Percentiles rank a stretch among this genome's conserved stretches.
Conservation (phyloP, 2,888 invertebrate species). For the Cyrtodaria siliqua region DNA sequence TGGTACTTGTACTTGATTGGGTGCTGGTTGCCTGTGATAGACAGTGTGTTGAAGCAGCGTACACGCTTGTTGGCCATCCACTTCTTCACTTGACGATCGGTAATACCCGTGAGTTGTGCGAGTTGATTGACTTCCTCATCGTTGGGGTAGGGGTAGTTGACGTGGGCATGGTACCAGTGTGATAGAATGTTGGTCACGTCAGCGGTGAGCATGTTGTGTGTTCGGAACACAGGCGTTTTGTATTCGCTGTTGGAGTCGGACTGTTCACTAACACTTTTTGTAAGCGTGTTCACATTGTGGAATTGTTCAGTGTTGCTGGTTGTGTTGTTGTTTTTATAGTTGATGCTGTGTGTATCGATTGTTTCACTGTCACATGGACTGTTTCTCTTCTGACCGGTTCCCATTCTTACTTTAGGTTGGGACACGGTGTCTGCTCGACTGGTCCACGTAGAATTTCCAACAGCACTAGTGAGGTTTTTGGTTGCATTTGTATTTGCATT, state of each 20-base stretch:
- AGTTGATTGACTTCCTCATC: conserved; percentile 74
- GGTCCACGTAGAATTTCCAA: neutral
- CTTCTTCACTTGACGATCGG: conserved; percentile 78
- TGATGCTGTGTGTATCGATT: neutral
- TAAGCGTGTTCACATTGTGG: neutral
- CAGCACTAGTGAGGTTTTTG: conserved; percentile 1
- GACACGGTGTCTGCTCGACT: neutral
- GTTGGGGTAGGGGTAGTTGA: conserved; percentile 79
- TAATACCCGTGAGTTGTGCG: conserved; percentile 68
- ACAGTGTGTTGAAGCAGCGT: conserved; percentile 80
- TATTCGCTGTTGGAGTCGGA: neutral
- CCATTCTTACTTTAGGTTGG: too few relatives aligned
- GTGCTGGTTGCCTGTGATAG: conserved; percentile 81
- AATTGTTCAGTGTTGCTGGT: conserved; percentile 4
- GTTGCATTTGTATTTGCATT: neutral
- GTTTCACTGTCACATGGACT: conserved; percentile 17
- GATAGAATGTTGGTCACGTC: conserved; percentile 68
- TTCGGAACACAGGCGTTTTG: conserved; percentile 42
- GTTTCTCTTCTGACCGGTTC: conserved; percentile 19
- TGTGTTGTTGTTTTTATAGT: conserved; percentile 21
- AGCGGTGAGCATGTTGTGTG: conserved; percentile 59
- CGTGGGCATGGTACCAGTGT: conserved; percentile 76
- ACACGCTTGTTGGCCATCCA: conserved; percentile 84
- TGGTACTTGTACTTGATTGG: conserved; percentile 78
- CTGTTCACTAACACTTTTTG: conserved; percentile 5